Conservation (phyloP, 2,888 invertebrate genomes). For the Malthinus flaveolus region DNA sequence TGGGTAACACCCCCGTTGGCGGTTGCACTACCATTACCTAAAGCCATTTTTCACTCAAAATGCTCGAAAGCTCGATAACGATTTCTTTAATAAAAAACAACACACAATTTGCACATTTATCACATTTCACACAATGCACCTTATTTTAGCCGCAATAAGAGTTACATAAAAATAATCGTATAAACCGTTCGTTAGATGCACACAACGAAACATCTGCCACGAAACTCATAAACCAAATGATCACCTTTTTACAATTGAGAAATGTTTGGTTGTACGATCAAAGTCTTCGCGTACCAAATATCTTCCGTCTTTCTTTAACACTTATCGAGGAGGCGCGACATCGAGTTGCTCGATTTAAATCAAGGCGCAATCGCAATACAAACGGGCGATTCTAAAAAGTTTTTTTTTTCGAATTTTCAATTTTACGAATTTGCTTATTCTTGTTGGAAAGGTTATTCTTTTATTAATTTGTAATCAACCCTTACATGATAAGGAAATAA, state of each 20-base stretch:
- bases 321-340: not conserved
- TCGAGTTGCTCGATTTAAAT: not conserved
- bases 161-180: slow-evolving; percentile 13
- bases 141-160: slow-evolving; percentile 10
- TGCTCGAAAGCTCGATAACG: not conserved
- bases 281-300: not conserved
- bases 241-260: slow-evolving; percentile 31
- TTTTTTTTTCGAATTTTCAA: not conserved
- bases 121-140: slow-evolving; percentile 3
- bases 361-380: not conserved
- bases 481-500: not conserved
- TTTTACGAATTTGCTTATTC: too few species aligned
- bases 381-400: not conserved
- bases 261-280: slow-evolving; percentile 6
- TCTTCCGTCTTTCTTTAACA: not conserved
- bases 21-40: slow-evolving; percentile 51
- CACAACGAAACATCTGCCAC: slow-evolving; percentile 36
- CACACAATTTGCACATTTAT: slow-evolving; percentile 7
- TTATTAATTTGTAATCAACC: not conserved
- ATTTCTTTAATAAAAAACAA: not conserved
- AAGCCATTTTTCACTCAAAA: slow-evolving; percentile 44
- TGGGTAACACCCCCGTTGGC: slow-evolving; percentile 54
- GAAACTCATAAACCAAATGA: slow-evolving; percentile 38
- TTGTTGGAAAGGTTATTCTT: too few species aligned
- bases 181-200: slow-evolving; percentile 19